A percentile compares a stretch with the other conserved stretches of the same genome.
phyloP scores from a whole-genome alignment of 1,140 invertebrate species.

The Trichomalopsis sarcophagae region DNA sequence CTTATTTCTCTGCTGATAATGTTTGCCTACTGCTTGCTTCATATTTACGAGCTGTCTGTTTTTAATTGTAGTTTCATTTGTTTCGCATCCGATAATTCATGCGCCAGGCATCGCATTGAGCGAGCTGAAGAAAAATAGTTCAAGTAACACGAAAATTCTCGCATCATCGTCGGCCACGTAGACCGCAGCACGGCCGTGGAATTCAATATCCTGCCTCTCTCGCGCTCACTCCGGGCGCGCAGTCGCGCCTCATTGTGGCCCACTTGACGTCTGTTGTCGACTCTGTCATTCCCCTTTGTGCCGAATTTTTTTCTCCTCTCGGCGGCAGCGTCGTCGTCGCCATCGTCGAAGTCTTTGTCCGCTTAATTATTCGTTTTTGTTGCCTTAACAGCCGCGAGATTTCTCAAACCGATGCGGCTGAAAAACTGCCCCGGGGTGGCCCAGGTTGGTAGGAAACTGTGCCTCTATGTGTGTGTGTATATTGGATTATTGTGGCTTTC shows the following conservation, averaged over 20 bases:
- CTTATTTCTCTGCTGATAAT: background rate
- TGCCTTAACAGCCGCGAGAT: constrained; percentile 40
- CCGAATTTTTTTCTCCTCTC: constrained; percentile 26
- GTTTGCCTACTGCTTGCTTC: background rate
- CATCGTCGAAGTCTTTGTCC: constrained; percentile 34
- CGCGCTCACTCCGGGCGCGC: background rate
- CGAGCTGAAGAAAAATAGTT: no score
- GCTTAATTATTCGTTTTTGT: constrained; percentile 48
- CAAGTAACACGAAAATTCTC: background rate
- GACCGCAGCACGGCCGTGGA: background rate
- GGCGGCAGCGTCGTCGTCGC: background rate
- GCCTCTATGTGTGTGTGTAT: background rate
- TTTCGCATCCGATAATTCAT: no score
- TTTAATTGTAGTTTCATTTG: background rate
- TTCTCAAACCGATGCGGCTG: constrained; percentile 14
- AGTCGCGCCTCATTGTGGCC: constrained; percentile 37
- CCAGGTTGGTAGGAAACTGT: background rate
- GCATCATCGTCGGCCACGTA: background rate
- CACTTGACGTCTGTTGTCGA: constrained; percentile 43
- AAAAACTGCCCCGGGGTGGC: constrained; percentile 19
- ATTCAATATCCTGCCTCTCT: constrained; percentile 8
- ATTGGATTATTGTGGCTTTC: constrained; percentile 17
- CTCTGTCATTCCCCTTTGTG: constrained; percentile 30
- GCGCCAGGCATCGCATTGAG: no score
- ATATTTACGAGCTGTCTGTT: background rate